Percentiles rank a stretch among this genome's conserved stretches.
These are phyloP conservation scores for Pelobates cultripes DNA, from an alignment of 2,797 vertebrate species.

Conservation along the genomic window DNA sequence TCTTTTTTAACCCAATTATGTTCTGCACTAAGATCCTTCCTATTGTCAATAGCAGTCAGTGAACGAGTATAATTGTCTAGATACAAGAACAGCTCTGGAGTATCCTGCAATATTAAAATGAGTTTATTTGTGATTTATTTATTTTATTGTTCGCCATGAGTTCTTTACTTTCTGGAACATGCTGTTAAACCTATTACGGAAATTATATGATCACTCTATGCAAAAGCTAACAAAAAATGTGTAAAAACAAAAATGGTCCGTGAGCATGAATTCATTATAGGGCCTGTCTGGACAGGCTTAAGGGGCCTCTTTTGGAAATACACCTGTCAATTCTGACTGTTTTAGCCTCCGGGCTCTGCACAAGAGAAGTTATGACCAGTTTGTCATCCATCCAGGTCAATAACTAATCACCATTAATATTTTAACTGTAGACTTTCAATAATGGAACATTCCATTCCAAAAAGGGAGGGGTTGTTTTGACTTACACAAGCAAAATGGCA, in stretches of 20 bases:
- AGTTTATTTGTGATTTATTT: too few relatives aligned
- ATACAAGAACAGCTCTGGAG: too few relatives aligned
- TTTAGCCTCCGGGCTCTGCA: background rate
- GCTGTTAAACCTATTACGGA: too few relatives aligned
- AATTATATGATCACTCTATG: background rate
- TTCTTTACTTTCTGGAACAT: too few relatives aligned
- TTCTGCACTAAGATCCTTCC: background rate
- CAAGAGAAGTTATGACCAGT: background rate
- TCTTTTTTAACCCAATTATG: background rate
- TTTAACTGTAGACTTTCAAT: background rate
- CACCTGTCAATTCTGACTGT: background rate
- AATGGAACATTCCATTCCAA: slow-evolving; percentile 20
- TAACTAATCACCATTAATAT: background rate
- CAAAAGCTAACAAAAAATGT: background rate
- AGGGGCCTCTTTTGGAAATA: background rate
- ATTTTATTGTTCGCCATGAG: too few relatives aligned
- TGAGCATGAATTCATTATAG: background rate
- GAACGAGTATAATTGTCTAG: too few relatives aligned
- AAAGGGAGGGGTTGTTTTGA: background rate
- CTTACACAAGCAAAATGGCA: background rate
- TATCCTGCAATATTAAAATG: too few relatives aligned
- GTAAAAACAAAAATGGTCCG: background rate
- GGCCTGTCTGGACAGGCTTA: background rate
- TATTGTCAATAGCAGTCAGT: background rate
- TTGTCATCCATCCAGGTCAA: background rate